A percentile compares a stretch with the other conserved stretches of the same genome.
These are phyloP conservation scores for Edolisoma coerulescens DNA, from an alignment of 2,113 vertebrate genomes.

Conservation along the genomic window DNA sequence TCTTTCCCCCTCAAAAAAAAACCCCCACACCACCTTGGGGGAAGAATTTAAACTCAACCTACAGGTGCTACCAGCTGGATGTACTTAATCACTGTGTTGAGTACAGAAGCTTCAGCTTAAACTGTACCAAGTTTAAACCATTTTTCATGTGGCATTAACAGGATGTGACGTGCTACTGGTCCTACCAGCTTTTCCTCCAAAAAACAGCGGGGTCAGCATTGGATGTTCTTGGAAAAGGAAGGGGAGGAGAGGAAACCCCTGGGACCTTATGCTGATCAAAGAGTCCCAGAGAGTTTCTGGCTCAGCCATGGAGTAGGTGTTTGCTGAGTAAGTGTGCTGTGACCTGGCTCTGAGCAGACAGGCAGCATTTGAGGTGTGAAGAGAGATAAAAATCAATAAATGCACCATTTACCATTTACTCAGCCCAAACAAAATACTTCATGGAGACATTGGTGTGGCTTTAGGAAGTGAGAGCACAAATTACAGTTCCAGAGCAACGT, in stretches of 20 bases:
- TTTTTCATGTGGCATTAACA: background rate
- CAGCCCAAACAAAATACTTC: conserved; percentile 35
- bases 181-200: background rate
- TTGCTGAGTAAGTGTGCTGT: background rate
- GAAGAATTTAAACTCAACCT: background rate
- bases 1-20: background rate
- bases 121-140: background rate
- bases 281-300: background rate
- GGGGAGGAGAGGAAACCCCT: background rate
- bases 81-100: background rate
- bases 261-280: background rate
- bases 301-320: background rate
- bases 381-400: conserved; percentile 40
- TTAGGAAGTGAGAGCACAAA: background rate
- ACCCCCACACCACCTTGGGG: background rate
- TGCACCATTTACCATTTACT: conserved; percentile 7
- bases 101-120: background rate
- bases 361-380: background rate
- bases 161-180: background rate
- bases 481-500: background rate
- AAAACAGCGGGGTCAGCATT: rapidly evolving
- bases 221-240: background rate
- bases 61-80: background rate
- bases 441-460: background rate
- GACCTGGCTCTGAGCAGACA: background rate